Percentiles rank a stretch among this genome's conserved stretches.
These are phyloP conservation scores for Danio kyathit DNA, from an alignment of 2,797 vertebrate species.

Conservation along the genomic window DNA sequence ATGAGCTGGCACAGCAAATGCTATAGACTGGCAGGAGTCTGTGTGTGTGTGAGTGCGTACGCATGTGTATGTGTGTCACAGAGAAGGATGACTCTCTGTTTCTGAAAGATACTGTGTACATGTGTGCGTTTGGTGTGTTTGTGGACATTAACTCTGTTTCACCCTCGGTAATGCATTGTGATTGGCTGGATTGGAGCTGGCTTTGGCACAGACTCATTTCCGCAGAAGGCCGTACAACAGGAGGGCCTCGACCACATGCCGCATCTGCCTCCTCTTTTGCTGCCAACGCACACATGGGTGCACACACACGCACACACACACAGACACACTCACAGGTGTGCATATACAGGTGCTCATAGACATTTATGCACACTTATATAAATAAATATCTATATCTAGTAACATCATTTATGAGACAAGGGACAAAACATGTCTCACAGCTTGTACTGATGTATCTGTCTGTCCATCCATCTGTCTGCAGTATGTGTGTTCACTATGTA, in stretches of 20 bases:
- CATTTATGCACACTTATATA: neutral
- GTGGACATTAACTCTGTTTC: constrained; percentile 72
- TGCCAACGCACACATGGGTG: constrained; percentile 73
- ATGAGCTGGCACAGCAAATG: constrained; percentile 46
- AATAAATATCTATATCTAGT: neutral
- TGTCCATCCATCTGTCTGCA: neutral
- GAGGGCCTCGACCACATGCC: constrained; percentile 78
- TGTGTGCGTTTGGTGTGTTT: constrained; percentile 52
- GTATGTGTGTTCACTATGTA: neutral
- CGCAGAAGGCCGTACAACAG: constrained; percentile 83
- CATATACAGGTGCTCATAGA: constrained; percentile 24
- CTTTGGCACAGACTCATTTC: constrained; percentile 80
- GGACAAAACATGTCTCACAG: neutral
- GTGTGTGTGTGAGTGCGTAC: neutral
- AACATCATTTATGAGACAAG: neutral
- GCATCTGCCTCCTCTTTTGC: constrained; percentile 77
- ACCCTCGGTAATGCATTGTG: constrained; percentile 66
- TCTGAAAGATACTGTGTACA: constrained; percentile 35
- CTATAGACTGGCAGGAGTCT: constrained; percentile 46
- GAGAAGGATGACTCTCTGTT: constrained; percentile 37
- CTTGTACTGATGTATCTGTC: neutral
- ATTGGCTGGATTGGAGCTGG: constrained; percentile 79
- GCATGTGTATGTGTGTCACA: constrained; percentile 32
- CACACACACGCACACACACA: constrained; percentile 12
- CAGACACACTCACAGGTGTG: constrained; percentile 8